Evolutionary conservation across 2,113 vertebrate genomes (phyloP), one percentile per base, ranked within the genome.

Genomic region (Nipponia nippon): DNA sequence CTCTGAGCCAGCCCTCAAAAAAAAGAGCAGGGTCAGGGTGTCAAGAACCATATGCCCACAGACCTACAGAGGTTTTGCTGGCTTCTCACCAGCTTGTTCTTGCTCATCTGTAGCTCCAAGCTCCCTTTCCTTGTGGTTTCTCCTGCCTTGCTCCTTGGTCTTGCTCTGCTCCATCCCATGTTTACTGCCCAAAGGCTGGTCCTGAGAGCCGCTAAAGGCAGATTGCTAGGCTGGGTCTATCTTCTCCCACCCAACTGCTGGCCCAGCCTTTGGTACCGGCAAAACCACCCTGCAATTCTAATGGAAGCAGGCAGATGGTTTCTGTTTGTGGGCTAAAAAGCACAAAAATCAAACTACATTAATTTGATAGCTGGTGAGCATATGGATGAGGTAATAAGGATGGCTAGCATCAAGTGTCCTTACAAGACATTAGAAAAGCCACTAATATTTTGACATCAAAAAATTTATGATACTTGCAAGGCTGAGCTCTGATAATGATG

Each of bases 21-120:
- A 9, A 17, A 75, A 70, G 49, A 73, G 16, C 36, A 34, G 20
- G 18, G 40, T 25, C 34, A 38, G 15, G 42, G 18, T 44, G n/a
- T 30, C 63, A 40, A 4, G 3, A 56, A 40, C 22, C 2, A 0
- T 5, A 34, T 2, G 2, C 27, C 22, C n/a, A 15, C 58, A 61
- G 9, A 36, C 9, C 42, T 46, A 21, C 32, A 34, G 44, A 79
- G 65, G 27, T 34, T 58, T 32, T 49, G 25, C 44, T 58, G 50
- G 18, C 46, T 89, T 50, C 69, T 82, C 58, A 85, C n/a, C 46
- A 66, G 26, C 9, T 84, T 75, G 22, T 19, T 56, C n/a, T 50
- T 27, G 29, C 63, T 77, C 50, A 36, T 25, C 69, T 58, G 13
- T 17, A 77, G 23, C 8, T 65, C 67, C 46, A 13, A 21, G 34